Conservation (phyloP, 2,113 vertebrate species). For the Asarcornis scutulata region DNA sequence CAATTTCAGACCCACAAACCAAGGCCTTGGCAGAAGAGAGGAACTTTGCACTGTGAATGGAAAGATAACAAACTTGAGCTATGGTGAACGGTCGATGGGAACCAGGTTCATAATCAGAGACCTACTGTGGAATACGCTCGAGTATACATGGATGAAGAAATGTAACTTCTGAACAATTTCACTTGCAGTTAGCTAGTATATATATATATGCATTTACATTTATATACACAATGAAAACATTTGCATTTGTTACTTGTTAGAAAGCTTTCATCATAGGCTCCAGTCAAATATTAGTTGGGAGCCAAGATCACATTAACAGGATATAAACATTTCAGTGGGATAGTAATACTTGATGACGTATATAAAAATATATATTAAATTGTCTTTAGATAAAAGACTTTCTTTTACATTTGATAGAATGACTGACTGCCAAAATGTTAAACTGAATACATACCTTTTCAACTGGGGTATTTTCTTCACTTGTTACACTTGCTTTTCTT, state of each 20-base stretch:
- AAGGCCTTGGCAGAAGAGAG: conserved; percentile 41
- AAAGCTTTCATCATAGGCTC: not conserved
- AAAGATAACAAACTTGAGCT: conserved; percentile 71
- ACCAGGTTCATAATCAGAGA: not conserved
- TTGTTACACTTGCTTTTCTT: conserved; percentile 86
- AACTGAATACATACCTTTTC: conserved; percentile 84
- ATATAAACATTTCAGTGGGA: not conserved
- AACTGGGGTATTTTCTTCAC: conserved; percentile 80
- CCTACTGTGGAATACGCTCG: not conserved
- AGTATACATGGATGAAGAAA: not conserved
- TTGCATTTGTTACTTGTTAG: not conserved
- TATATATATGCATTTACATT: too few species aligned
- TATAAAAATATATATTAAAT: not conserved
- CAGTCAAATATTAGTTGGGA: not conserved
- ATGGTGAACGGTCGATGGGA: conserved; percentile 54
- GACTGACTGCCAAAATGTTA: not conserved
- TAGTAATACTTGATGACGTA: not conserved
- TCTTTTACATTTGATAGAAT: not conserved
- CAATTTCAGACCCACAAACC: conserved; percentile 57
- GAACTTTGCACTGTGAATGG: not conserved
- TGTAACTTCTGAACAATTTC: not conserved
- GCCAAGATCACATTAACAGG: not conserved
- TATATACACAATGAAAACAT: not conserved
- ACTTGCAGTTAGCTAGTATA: not conserved
- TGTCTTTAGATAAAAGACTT: not conserved